Evolutionary conservation across 2,888 invertebrate species (phyloP).

Genomic region (Platycnemis pennipes): DNA sequence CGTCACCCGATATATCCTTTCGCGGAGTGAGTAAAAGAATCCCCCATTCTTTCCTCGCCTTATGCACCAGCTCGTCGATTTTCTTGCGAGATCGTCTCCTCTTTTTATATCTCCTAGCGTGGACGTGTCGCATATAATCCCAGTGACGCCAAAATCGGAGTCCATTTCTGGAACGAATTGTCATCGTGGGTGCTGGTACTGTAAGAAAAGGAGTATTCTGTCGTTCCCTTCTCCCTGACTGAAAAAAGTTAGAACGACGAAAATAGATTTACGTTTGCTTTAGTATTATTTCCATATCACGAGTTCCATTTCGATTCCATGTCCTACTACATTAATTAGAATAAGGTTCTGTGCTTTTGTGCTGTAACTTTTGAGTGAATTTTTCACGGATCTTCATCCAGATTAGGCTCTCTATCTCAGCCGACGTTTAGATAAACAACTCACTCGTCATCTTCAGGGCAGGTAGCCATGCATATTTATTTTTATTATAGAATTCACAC

Average conservation of each 20-base stretch:
- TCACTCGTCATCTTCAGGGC: too few species aligned
- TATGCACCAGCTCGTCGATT: not conserved
- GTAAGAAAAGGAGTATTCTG: not conserved
- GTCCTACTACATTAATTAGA: too few species aligned
- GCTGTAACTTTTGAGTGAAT: too few species aligned
- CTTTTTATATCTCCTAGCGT: not conserved
- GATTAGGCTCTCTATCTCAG: too few species aligned
- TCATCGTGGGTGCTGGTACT: not conserved
- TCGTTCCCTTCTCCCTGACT: not conserved
- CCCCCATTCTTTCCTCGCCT: not conserved
- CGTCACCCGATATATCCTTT: conserved; percentile 1
- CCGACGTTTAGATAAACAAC: too few species aligned
- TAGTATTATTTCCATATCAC: not conserved
- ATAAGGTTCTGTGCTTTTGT: too few species aligned
- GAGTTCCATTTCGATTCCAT: not conserved
- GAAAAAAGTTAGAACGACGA: not conserved
- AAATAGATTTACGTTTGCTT: not conserved
- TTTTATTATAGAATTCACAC: too few species aligned
- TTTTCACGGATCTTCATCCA: too few species aligned
- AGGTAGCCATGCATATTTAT: too few species aligned
- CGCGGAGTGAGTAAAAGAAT: not conserved
- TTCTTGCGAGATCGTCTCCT: not conserved
- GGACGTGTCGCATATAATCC: not conserved
- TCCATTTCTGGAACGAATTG: not conserved
- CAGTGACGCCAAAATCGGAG: not conserved